Evolutionary conservation across 2,888 invertebrate genomes (phyloP).

Genomic region (Gari tellinella): DNA sequence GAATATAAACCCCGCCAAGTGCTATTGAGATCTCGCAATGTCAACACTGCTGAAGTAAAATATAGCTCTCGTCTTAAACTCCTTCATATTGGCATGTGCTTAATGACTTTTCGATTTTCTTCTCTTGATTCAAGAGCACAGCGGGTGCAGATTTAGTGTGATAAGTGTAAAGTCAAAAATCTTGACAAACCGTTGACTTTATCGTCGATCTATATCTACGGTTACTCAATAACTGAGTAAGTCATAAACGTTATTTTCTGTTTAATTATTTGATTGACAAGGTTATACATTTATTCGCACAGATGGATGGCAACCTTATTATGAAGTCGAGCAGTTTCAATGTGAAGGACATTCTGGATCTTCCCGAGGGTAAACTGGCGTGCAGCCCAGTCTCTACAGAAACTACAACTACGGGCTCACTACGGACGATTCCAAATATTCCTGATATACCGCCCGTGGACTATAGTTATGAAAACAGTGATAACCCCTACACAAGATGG

Average conservation of each 20-base stretch:
- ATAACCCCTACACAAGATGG: slow-evolving; percentile 86
- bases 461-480: slow-evolving; percentile 76
- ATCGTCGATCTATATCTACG: too few relatives aligned
- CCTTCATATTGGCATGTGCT: slow-evolving; percentile 54
- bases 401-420: slow-evolving; percentile 61
- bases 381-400: slow-evolving; percentile 62
- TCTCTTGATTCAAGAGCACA: slow-evolving; percentile 46
- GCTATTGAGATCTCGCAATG: slow-evolving; percentile 19
- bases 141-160: slow-evolving; percentile 58
- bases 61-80: slow-evolving; percentile 61
- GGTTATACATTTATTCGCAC: slow-evolving; percentile 16
- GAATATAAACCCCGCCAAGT: too few relatives aligned
- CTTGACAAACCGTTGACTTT: too few relatives aligned
- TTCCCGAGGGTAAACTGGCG: slow-evolving; percentile 88
- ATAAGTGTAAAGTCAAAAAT: slow-evolving; percentile 20
- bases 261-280: too few relatives aligned
- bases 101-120: slow-evolving; percentile 63
- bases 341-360: slow-evolving; percentile 96
- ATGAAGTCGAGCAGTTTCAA: slow-evolving; percentile 92
- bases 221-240: too few relatives aligned
- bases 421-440: slow-evolving; percentile 61
- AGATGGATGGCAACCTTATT: slow-evolving; percentile 86
- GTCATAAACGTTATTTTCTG: too few relatives aligned
- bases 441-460: slow-evolving; percentile 61
- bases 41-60: slow-evolving; percentile 61